These are phyloP conservation scores for Coelopa frigida DNA, from an alignment of 1,140 invertebrate species.

Conservation along the genomic window DNA sequence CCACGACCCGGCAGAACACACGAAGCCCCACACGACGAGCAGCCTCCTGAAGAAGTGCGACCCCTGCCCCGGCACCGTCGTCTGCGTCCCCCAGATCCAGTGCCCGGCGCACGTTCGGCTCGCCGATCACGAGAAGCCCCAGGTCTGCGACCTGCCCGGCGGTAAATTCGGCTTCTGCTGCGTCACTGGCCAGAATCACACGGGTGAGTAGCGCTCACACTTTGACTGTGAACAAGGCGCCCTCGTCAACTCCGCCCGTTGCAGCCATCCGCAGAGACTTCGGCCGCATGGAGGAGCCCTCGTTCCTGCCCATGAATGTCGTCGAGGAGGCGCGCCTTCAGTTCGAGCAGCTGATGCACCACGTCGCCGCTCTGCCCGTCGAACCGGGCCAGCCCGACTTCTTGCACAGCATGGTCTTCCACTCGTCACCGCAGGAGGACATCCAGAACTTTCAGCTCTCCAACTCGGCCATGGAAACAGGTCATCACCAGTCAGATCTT, in stretches of 20 bases:
- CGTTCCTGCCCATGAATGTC: conserved; percentile 22
- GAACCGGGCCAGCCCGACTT: conserved; percentile 40
- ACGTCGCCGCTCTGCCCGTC: conserved; percentile 22
- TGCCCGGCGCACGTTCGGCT: conserved; percentile 54
- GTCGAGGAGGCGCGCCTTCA: conserved; percentile 30
- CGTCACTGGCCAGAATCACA: conserved; percentile 52
- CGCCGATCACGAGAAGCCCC: conserved; percentile 38
- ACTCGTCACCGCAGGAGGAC: conserved; percentile 33
- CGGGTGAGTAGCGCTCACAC: conserved; percentile 36
- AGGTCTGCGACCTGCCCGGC: conserved; percentile 46
- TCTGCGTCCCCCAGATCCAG: conserved; percentile 53
- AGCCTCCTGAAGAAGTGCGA: conserved; percentile 29
- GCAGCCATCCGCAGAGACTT: conserved; percentile 8
- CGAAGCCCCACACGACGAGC: background rate
- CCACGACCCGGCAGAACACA: no score
- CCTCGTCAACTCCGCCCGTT: background rate
- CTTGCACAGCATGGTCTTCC: conserved; percentile 34
- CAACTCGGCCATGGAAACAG: conserved; percentile 46
- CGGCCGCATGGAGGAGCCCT: conserved; percentile 9
- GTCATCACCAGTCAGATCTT: conserved; percentile 46
- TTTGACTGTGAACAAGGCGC: background rate
- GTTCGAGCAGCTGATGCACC: conserved; percentile 31
- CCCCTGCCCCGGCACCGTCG: conserved; percentile 43
- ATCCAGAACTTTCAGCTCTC: conserved; percentile 42
- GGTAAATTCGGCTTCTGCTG: conserved; percentile 52